A percentile compares a stretch with the other conserved stretches of the same genome.
Evolutionary conservation across 1,140 invertebrate species (phyloP).

Genomic region (Brachionus plicatilis): DNA sequence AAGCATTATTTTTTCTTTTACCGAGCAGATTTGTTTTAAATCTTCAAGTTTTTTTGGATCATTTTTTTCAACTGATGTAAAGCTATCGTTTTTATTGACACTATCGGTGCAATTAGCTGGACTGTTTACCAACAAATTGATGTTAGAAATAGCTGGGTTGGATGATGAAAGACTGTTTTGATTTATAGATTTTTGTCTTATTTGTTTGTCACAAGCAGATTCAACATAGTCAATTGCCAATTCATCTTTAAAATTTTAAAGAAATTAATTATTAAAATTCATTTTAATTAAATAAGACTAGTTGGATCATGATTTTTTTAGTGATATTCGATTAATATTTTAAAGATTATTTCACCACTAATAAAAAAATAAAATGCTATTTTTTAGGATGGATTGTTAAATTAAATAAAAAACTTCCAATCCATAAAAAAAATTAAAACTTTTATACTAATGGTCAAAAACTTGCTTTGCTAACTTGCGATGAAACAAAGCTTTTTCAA

Average conservation of each 20-base stretch:
- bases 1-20: constrained; percentile 25
- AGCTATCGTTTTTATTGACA: background rate
- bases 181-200: background rate
- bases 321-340: too few relatives aligned
- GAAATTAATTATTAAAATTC: background rate
- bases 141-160: background rate
- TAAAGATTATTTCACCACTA: too few relatives aligned
- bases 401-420: too few relatives aligned
- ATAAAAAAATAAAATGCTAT: too few relatives aligned
- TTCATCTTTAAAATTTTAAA: background rate
- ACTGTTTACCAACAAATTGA: background rate
- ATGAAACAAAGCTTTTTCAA: too few relatives aligned
- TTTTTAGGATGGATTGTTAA: too few relatives aligned
- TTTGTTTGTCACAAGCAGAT: constrained; percentile 28
- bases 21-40: background rate
- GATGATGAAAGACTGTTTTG: background rate
- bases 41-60: background rate
- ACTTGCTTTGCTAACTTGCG: too few relatives aligned
- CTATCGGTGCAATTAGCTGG: background rate
- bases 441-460: too few relatives aligned
- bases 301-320: too few relatives aligned
- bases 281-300: too few relatives aligned
- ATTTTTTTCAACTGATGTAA: background rate
- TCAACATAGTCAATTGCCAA: constrained; percentile 18
- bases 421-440: too few relatives aligned